phyloP scores from a whole-genome alignment of 2,113 vertebrate species.

The Trichechus manatus region DNA sequence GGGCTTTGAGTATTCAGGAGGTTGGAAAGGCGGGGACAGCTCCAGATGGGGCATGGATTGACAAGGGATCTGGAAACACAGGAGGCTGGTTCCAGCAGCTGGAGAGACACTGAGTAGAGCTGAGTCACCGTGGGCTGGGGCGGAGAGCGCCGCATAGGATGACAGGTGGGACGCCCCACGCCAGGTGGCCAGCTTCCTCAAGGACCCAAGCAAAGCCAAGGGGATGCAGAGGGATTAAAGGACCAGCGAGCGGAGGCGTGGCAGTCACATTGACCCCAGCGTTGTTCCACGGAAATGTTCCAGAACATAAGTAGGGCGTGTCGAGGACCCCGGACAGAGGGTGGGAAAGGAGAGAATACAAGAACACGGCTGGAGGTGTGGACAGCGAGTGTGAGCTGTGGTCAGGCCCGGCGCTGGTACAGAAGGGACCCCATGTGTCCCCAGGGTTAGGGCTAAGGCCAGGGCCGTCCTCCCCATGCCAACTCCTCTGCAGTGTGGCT shows the following conservation, averaged over 20 bases:
- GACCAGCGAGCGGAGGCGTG: not conserved
- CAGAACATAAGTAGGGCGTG: not conserved
- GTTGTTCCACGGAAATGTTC: not conserved
- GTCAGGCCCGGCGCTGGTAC: not conserved
- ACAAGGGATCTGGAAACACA: fast-evolving
- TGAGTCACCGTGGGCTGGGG: not conserved
- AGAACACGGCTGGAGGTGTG: not conserved
- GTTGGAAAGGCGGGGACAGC: not conserved
- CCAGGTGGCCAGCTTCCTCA: not conserved
- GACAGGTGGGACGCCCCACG: not conserved
- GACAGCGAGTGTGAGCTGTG: not conserved
- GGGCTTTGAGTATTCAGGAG: not conserved
- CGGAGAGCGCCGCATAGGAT: not conserved
- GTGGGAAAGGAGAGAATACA: not conserved
- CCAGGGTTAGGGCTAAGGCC: not conserved
- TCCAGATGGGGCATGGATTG: not conserved
- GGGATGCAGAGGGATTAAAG: not conserved
- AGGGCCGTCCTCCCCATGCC: not conserved
- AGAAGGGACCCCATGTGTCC: not conserved
- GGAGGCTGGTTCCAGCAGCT: not conserved
- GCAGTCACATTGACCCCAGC: not conserved
- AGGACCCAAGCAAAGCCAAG: not conserved
- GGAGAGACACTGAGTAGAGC: not conserved
- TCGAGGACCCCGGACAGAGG: not conserved
- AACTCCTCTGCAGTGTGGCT: too few relatives aligned